Evolutionary conservation across 2,888 invertebrate species (phyloP).

Genomic region (Metellina segmentata): DNA sequence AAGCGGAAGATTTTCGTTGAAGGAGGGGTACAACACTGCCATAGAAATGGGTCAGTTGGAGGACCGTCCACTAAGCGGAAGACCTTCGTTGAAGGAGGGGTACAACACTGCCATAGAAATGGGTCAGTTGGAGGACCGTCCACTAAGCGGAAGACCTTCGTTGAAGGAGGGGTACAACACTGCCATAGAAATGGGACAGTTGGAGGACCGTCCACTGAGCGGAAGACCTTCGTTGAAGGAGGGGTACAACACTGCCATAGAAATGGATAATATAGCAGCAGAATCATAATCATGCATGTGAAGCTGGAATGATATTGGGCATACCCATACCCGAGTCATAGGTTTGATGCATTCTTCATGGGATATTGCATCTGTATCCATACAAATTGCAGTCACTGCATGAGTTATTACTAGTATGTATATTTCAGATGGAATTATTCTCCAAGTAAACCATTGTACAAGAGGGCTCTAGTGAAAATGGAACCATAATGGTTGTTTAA

Average conservation of each 20-base stretch:
- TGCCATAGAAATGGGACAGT: too few relatives aligned
- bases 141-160: background rate
- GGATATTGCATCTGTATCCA: background rate
- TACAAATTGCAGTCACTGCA: slow-evolving; percentile 26
- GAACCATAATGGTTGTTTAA: slow-evolving; percentile 11
- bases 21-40: background rate
- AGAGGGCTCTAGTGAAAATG: background rate
- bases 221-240: background rate
- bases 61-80: background rate
- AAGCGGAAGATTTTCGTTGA: slow-evolving; percentile 1
- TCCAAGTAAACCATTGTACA: background rate
- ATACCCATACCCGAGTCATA: background rate
- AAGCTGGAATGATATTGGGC: background rate
- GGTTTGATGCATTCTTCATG: background rate
- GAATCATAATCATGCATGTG: slow-evolving; percentile 1
- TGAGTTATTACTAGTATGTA: background rate
- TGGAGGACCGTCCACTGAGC: background rate
- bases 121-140: background rate
- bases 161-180: background rate
- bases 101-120: background rate
- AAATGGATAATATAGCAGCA: slow-evolving; percentile 2
- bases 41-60: too few relatives aligned
- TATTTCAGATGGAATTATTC: background rate
- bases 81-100: background rate
- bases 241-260: background rate